Evolutionary conservation across 2,113 vertebrate genomes (phyloP).

Genomic region (Pterocles orientalis): DNA sequence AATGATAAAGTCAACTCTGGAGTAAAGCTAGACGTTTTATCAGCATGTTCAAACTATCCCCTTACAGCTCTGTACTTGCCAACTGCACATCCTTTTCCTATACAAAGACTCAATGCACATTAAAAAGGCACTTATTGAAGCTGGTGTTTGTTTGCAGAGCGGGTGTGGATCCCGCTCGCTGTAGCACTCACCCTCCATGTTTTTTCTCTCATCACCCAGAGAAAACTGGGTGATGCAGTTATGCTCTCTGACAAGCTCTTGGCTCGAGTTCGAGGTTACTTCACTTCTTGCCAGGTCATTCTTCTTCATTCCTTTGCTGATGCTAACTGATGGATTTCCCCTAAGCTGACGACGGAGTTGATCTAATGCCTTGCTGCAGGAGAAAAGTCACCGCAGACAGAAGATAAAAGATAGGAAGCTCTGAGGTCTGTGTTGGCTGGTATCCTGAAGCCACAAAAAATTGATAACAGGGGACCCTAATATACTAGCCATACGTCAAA

Average conservation of each 20-base stretch:
- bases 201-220: slow-evolving; percentile 58
- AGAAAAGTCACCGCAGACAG: slow-evolving; percentile 26
- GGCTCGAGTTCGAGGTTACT: slow-evolving; percentile 41
- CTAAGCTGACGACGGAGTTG: not conserved
- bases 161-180: slow-evolving; percentile 42
- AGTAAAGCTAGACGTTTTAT: slow-evolving; percentile 83
- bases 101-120: slow-evolving; percentile 71
- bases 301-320: slow-evolving; percentile 61
- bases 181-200: slow-evolving; percentile 7
- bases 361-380: slow-evolving; percentile 31
- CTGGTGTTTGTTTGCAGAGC: slow-evolving; percentile 75
- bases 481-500: not conserved
- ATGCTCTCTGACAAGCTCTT: slow-evolving; percentile 40
- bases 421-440: slow-evolving; percentile 47
- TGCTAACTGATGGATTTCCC: slow-evolving; percentile 68
- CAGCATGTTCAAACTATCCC: slow-evolving; percentile 78
- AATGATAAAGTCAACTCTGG: slow-evolving; percentile 82
- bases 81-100: slow-evolving; percentile 76
- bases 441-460: slow-evolving; percentile 52
- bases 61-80: slow-evolving; percentile 79
- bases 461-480: slow-evolving; percentile 19
- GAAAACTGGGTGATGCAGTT: slow-evolving; percentile 48
- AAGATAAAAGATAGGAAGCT: slow-evolving; percentile 54
- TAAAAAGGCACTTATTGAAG: slow-evolving; percentile 75
- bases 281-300: slow-evolving; percentile 47